These are phyloP conservation scores for Orthosia gracilis DNA, from an alignment of 2,888 invertebrate genomes.

Conservation along the genomic window DNA sequence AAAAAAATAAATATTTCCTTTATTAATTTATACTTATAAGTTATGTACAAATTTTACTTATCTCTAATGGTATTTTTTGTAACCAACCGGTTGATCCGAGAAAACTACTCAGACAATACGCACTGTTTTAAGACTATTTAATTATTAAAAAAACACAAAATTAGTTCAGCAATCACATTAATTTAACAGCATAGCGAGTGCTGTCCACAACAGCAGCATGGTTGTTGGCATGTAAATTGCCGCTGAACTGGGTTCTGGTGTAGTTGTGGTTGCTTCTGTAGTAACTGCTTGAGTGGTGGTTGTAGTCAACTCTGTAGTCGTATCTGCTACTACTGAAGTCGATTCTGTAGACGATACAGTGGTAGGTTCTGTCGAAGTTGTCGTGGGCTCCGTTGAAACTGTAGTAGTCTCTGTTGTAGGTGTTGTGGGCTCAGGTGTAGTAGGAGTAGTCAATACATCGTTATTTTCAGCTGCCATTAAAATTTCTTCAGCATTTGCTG, in stretches of 20 bases:
- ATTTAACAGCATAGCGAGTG: conserved; percentile 74
- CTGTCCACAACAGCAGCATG: conserved; percentile 73
- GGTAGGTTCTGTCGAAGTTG: neutral
- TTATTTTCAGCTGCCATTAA: conserved; percentile 70
- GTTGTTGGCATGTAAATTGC: conserved; percentile 71
- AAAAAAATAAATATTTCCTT: neutral
- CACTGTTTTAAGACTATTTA: neutral
- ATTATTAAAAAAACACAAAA: neutral
- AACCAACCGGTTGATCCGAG: neutral
- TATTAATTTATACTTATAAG: conserved; percentile 10
- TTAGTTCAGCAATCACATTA: conserved; percentile 52
- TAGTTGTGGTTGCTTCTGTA: neutral
- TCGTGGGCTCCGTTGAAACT: neutral
- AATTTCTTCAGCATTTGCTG: conserved; percentile 73
- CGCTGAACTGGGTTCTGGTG: conserved; percentile 70
- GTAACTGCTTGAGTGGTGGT: neutral
- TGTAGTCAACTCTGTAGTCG: neutral
- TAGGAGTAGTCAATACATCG: neutral
- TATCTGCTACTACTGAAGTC: neutral
- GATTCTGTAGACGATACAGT: neutral
- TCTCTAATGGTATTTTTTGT: neutral
- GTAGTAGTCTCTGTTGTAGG: neutral
- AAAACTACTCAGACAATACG: neutral
- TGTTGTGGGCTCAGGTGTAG: neutral
- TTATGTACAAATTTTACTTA: conserved; percentile 22